These are phyloP conservation scores for Trissolcus japonicus DNA, from an alignment of 2,888 invertebrate genomes.

Conservation along the genomic window DNA sequence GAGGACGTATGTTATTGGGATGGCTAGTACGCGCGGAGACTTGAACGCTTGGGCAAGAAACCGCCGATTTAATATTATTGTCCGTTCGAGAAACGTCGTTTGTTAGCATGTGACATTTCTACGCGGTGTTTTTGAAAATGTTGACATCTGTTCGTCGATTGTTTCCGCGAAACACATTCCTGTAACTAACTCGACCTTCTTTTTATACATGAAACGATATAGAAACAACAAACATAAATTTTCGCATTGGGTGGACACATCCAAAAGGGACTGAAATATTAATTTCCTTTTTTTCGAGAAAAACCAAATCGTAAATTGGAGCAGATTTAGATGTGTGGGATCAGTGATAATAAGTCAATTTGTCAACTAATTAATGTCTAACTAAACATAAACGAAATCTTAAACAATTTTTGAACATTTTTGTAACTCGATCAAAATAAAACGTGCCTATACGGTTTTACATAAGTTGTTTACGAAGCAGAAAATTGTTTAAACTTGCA, in stretches of 20 bases:
- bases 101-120: constrained; percentile 67
- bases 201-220: no score
- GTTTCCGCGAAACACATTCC: background rate
- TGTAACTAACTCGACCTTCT: background rate
- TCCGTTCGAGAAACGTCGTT: constrained; percentile 72
- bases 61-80: constrained; percentile 70
- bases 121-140: constrained; percentile 60
- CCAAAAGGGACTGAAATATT: no score
- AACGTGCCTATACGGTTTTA: constrained; percentile 23
- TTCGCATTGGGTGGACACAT: no score
- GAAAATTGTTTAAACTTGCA: constrained; percentile 27
- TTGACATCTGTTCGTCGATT: constrained; percentile 39
- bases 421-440: background rate
- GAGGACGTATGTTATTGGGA: constrained; percentile 66
- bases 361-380: background rate
- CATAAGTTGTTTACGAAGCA: constrained; percentile 34
- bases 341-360: no score
- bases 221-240: no score
- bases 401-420: background rate
- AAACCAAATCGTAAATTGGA: no score
- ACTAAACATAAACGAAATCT: background rate
- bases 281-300: no score
- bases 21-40: constrained; percentile 72
- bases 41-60: constrained; percentile 74
- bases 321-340: no score